Conservation (phyloP, 2,888 invertebrate species). For the Nysson spinosus region DNA sequence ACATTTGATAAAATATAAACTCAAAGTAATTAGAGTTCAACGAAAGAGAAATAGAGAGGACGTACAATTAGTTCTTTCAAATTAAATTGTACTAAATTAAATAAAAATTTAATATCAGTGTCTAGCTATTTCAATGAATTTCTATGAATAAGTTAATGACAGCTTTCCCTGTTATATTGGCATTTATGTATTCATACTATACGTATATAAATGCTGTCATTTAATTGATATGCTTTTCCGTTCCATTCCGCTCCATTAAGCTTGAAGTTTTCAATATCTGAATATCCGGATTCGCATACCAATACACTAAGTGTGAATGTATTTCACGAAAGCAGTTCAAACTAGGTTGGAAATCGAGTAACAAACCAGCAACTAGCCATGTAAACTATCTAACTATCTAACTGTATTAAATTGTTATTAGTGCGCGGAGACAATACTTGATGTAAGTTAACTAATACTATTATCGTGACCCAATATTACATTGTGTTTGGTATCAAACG, state of each 20-base stretch:
- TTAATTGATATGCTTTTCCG: slow-evolving; percentile 30
- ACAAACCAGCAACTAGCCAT: slow-evolving; percentile 45
- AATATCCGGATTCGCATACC: slow-evolving; percentile 23
- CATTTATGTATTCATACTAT: neutral
- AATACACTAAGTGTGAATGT: slow-evolving; percentile 55
- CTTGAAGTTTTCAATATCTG: slow-evolving; percentile 35
- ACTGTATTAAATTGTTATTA: slow-evolving; percentile 59
- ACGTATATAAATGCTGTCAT: neutral
- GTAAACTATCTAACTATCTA: slow-evolving; percentile 55
- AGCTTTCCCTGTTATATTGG: too few relatives aligned
- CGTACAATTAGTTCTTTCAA: too few relatives aligned
- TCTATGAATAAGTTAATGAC: too few relatives aligned
- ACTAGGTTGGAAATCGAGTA: slow-evolving; percentile 45
- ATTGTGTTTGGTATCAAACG: slow-evolving; percentile 1
- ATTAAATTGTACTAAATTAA: too few relatives aligned
- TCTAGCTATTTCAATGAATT: too few relatives aligned
- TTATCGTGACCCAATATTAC: slow-evolving; percentile 25
- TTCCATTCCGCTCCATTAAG: slow-evolving; percentile 43
- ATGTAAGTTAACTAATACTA: slow-evolving; percentile 27
- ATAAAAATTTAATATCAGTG: too few relatives aligned
- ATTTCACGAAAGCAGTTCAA: slow-evolving; percentile 48
- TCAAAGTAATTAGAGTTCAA: too few relatives aligned
- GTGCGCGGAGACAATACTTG: slow-evolving; percentile 40
- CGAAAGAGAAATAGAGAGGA: too few relatives aligned
- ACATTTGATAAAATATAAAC: too few relatives aligned